Evolutionary conservation across 92 coral and sea anemone genomes (phyloP), one percentile per base, ranked within the genome.

Genomic region (Phymanthus crucifer): DNA sequence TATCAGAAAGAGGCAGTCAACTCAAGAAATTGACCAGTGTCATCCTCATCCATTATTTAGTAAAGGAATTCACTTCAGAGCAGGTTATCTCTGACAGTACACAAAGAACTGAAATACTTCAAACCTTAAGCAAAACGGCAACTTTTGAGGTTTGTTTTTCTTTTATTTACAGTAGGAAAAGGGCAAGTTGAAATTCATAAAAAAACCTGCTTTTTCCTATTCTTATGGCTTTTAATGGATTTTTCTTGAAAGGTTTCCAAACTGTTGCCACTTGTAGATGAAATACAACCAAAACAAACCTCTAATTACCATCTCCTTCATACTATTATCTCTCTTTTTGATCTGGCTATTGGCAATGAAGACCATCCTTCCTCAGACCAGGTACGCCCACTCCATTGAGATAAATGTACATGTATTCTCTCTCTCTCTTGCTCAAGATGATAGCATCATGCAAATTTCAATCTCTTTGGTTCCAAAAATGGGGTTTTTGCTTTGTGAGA

Each of bases 311-410:
- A 75, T 76, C 86, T 93, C 37, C 86, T 95, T 43, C 89, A 95
- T 74, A 91, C 96, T 57, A 87, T 95, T 18, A 80, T 91, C 34
- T 81, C 92, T 24, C 67, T 95, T 45, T 48, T 93, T 68, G 93
- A 90, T 77, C 78, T 87, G 37, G 93, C 97, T 48, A 88, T 96
- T 32, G 99, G 99, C 33, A 86, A 87, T 71, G 98, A 90, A 74
- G 89, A 86, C 66, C 70, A 91, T 33, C 90, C 88, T 21, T 79
- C 94, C 10, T 86, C 85, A 35, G 93, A 93, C 75, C 84, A 89
- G 94, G 99, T 95, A 81, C 4, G 21, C 5, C 29, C 24, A 54
- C 26, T n/a, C 29, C 24, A 54, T 21, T 29, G 9, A 61, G 36
- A 24, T 23, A 7, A 61, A 33, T 12, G 33, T 61, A n/a, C n/a